Conservation (phyloP, 2,113 vertebrate species). For the Donacobius atricapilla region DNA sequence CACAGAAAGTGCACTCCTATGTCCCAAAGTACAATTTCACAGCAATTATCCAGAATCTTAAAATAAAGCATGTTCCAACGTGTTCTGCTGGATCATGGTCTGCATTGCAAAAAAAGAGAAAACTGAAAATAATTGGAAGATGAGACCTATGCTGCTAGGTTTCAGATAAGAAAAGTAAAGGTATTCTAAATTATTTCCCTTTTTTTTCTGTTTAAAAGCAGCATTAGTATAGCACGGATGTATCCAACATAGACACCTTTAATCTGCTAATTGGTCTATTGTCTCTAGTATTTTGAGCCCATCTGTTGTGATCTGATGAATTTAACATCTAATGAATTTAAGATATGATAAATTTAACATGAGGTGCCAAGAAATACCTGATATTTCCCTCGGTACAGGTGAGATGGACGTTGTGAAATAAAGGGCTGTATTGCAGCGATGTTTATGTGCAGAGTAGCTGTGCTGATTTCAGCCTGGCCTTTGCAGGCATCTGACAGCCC, state of each 20-base stretch:
- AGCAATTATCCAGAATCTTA: background rate
- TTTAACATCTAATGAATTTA: background rate
- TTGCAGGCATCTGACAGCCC: background rate
- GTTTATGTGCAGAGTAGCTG: background rate
- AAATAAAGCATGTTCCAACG: background rate
- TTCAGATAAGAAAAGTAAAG: background rate
- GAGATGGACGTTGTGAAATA: background rate
- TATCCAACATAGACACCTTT: background rate
- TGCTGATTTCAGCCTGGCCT: background rate
- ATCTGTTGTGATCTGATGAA: background rate
- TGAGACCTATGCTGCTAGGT: background rate
- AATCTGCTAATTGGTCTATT: background rate
- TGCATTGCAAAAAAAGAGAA: background rate
- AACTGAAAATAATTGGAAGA: background rate
- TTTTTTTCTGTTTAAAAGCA: background rate
- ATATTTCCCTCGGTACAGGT: background rate
- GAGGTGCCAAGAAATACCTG: background rate
- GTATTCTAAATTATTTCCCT: background rate
- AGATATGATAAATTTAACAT: background rate
- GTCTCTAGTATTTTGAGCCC: background rate
- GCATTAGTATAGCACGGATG: background rate
- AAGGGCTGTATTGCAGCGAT: background rate
- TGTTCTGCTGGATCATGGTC: background rate
- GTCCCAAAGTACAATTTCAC: background rate
- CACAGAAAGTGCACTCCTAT: background rate